A percentile compares a stretch with the other conserved stretches of the same genome.
phyloP scores from a whole-genome alignment of 2,888 invertebrate species.

The Amiota communis region DNA sequence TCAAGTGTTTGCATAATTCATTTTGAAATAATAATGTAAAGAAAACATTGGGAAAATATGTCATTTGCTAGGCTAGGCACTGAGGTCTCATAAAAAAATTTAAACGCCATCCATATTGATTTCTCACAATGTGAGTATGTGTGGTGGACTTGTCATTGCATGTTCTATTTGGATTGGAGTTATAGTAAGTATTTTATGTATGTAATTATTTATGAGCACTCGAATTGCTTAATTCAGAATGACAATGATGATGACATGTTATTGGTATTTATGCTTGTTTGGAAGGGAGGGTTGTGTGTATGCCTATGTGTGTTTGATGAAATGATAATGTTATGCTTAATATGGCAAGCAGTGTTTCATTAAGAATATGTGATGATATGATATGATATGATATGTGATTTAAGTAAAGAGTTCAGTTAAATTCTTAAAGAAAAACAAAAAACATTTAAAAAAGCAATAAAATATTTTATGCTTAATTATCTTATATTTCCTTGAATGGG shows the following conservation, averaged over 20 bases:
- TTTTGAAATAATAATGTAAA: not conserved
- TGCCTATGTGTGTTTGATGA: not conserved
- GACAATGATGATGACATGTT: constrained; percentile 8
- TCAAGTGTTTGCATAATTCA: not conserved
- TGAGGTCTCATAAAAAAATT: not conserved
- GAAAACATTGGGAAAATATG: not conserved
- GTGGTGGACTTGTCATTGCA: constrained; percentile 8
- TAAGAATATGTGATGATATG: too few species aligned
- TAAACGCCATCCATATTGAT: constrained; percentile 6
- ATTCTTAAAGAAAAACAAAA: too few species aligned
- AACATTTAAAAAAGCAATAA: too few species aligned
- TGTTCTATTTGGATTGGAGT: too few species aligned
- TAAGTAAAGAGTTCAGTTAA: too few species aligned
- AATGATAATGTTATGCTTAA: too few species aligned
- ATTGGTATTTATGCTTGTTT: not conserved
- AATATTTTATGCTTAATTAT: too few species aligned
- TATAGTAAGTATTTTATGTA: not conserved
- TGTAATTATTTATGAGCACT: constrained; percentile 19
- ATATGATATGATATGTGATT: too few species aligned
- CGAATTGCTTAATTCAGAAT: constrained; percentile 17
- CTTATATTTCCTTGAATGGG: too few species aligned
- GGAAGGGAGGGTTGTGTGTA: not conserved
- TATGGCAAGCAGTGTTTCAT: too few species aligned
- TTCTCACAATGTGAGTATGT: constrained; percentile 4
- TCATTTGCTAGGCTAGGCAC: not conserved